Percentiles rank a stretch among this genome's conserved stretches.
Evolutionary conservation across 2,797 vertebrate genomes (phyloP).

Genomic region (Acropternis orthonyx): DNA sequence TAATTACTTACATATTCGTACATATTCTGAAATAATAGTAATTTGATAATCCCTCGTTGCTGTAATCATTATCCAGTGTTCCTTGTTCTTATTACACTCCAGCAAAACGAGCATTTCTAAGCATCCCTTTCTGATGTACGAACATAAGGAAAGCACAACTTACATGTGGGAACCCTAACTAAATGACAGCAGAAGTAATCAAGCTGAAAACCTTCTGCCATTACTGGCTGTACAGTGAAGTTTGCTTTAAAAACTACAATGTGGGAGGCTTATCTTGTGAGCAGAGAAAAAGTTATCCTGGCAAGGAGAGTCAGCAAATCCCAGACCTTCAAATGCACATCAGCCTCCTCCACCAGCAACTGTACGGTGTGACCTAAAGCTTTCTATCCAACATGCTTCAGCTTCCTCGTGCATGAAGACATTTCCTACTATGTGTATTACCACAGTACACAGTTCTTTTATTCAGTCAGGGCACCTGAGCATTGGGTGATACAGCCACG

Average conservation of each 20-base stretch:
- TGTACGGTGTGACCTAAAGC: not conserved
- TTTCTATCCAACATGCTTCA: not conserved
- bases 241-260: not conserved
- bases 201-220: conserved; percentile 46
- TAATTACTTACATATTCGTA: not conserved
- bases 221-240: not conserved
- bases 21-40: not conserved
- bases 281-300: not conserved
- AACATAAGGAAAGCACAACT: conserved; percentile 24
- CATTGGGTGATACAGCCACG: not conserved
- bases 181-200: conserved; percentile 28
- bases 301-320: not conserved
- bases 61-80: not conserved
- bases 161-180: not conserved
- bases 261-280: not conserved
- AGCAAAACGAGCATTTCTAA: not conserved
- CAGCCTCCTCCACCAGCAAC: not conserved
- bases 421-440: not conserved
- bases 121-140: not conserved
- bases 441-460: not conserved
- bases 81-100: not conserved
- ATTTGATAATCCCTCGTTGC: not conserved
- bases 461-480: not conserved
- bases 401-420: accelerated
- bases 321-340: not conserved